Conservation (phyloP, 2,113 vertebrate species). For the Rhynchopsitta pachyrhyncha region DNA sequence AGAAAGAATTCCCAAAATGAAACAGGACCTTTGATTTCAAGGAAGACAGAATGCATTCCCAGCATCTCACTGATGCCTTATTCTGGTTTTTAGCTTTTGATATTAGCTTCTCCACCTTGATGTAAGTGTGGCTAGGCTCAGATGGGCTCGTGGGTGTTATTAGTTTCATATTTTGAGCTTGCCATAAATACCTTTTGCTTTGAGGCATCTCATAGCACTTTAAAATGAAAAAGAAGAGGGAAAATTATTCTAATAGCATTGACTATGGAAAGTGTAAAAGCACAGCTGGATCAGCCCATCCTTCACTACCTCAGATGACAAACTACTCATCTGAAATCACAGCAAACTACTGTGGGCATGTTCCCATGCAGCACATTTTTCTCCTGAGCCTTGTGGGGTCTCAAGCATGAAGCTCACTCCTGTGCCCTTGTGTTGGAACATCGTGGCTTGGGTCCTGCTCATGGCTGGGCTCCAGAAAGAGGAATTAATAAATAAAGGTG, state of each 20-base stretch:
- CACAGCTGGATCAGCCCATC: fast-evolving
- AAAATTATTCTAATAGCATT: not conserved
- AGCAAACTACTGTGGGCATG: fast-evolving
- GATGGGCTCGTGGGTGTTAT: not conserved
- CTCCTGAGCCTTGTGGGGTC: not conserved
- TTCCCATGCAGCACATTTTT: fast-evolving
- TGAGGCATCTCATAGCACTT: not conserved
- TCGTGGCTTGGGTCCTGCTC: fast-evolving
- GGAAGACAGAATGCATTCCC: not conserved
- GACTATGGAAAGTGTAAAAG: not conserved
- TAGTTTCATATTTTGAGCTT: not conserved
- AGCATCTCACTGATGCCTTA: not conserved
- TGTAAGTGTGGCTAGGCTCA: not conserved
- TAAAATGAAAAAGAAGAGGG: fast-evolving
- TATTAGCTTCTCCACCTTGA: not conserved
- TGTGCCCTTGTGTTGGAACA: not conserved
- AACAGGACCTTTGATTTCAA: not conserved
- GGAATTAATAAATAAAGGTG: not conserved
- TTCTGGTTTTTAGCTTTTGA: not conserved
- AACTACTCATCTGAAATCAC: not conserved
- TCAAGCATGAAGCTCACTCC: fast-evolving
- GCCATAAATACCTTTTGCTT: not conserved
- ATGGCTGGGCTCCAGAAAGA: not conserved
- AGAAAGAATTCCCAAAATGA: not conserved
- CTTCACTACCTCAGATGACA: fast-evolving